Conservation (phyloP, 2,888 invertebrate genomes). For the Pollenia griseotomentosa region DNA sequence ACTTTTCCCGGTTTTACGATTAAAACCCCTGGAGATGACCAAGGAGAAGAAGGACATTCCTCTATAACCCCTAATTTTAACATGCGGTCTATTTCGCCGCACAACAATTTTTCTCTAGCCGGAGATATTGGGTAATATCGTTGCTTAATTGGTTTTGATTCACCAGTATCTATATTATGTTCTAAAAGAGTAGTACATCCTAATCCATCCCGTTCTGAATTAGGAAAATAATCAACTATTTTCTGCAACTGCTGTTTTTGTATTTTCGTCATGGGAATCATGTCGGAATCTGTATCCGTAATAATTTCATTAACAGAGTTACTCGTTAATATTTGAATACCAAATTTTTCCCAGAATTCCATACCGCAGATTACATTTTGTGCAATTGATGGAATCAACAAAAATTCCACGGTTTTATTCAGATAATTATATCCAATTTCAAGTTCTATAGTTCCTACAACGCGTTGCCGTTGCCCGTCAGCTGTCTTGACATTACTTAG, state of each 20-base stretch:
- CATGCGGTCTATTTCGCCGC: slow-evolving; percentile 34
- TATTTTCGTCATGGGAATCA: not conserved
- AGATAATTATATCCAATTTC: not conserved
- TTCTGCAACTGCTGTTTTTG: not conserved
- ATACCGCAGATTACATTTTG: slow-evolving; percentile 17
- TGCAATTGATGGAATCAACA: slow-evolving; percentile 5
- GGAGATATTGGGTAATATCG: slow-evolving; percentile 18
- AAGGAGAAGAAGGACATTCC: not conserved
- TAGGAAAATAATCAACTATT: not conserved
- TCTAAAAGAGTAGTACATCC: slow-evolving; percentile 18
- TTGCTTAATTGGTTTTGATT: slow-evolving; percentile 21
- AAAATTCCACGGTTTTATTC: not conserved
- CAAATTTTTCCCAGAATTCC: too few relatives aligned
- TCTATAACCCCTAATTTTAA: slow-evolving; percentile 6
- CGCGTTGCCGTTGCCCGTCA: not conserved
- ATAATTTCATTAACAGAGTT: not conserved
- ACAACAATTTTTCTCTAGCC: not conserved
- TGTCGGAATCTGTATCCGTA: not conserved
- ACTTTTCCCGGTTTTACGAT: not conserved
- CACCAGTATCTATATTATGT: slow-evolving; percentile 23
- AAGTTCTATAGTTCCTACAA: not conserved
- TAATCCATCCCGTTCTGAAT: not conserved
- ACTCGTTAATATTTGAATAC: not conserved
- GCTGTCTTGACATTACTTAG: not conserved
- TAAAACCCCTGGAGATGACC: not conserved